Base-by-base conservation (phyloP, 1,140 invertebrate genomes). In the Trachymyrmex septentrionalis region DNA sequence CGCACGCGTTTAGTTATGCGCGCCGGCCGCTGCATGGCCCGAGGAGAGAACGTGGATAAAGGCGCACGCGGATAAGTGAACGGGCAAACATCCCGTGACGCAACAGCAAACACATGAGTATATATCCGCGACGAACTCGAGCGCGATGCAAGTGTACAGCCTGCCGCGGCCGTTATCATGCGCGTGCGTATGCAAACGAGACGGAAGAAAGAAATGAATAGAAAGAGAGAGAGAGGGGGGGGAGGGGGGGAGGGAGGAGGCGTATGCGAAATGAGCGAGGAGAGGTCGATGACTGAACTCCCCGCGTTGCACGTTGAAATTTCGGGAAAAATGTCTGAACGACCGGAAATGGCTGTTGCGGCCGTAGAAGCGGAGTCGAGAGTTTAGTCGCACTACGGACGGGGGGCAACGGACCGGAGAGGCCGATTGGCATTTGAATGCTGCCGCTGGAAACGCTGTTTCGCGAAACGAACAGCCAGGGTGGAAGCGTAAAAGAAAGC, bases 301-400 rank as follows among this genome's bases (percentile, higher is more conserved):
- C n/a, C n/a, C 55, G 69, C 71, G 69, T 53, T 63, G 84, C 44
- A 27, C 24, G 14, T 57, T 57, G 82, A 86, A 88, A 86, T 90
- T 90, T 90, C 72, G 66, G 64, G 88, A 90, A 82, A 90, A 90
- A 90, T 88, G 86, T 82, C 86, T 71, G 76, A 90, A 76, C 76
- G 82, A 21, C 76, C 88, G 86, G 88, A 90, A 91, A 85, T 53
- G 81, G 76, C 34, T 57, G 81, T 10, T 66, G 76, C 63, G 71
- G 87, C 48, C 53, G 12, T 24, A 61, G 66, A 27, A 57, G 61
- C 85, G 53, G 76, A 88, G 77, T 86, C 81, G 71, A 82, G 71
- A 82, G 88, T 90, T 90, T 86, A 90, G 88, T 44, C 50, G 61
- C 66, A 21, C 57, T 59, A 27, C 61, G 69, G 64, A 55, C 66